Conservation (phyloP, 2,888 invertebrate species). For the Hirtodrosophila alboralis region DNA sequence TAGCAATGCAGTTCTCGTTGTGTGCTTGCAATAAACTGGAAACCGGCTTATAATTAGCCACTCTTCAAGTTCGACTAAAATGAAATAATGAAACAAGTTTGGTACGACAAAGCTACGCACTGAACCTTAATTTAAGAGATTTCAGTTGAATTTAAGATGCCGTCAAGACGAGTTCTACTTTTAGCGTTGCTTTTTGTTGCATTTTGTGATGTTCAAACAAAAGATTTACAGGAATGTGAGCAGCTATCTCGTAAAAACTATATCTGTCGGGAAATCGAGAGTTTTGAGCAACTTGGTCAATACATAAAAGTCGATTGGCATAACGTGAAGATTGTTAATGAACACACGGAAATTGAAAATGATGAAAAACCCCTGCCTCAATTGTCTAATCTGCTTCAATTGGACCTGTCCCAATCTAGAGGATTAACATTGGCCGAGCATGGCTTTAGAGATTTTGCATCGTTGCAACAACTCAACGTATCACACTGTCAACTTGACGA, state of each 20-base stretch:
- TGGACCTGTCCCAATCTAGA: conserved; percentile 78
- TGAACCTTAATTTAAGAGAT: not conserved
- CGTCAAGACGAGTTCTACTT: conserved; percentile 30
- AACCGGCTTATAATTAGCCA: conserved; percentile 51
- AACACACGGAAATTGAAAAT: conserved; percentile 44
- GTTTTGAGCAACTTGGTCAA: conserved; percentile 47
- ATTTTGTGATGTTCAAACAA: conserved; percentile 17
- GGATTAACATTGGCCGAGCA: conserved; percentile 53
- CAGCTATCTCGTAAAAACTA: conserved; percentile 10
- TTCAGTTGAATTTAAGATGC: conserved; percentile 49
- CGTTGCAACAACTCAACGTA: conserved; percentile 71
- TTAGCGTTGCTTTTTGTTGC: not conserved
- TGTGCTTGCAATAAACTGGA: not conserved
- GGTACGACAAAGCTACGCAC: conserved; percentile 14
- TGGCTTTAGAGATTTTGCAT: conserved; percentile 67
- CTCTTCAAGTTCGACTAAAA: not conserved
- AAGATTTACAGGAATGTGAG: conserved; percentile 61
- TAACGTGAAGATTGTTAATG: conserved; percentile 58
- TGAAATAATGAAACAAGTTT: conserved; percentile 49
- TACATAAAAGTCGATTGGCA: conserved; percentile 53
- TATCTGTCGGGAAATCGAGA: conserved; percentile 62
- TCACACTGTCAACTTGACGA: conserved; percentile 63
- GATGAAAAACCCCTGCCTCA: conserved; percentile 16
- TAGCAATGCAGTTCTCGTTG: not conserved
- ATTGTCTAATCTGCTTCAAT: conserved; percentile 44